Conservation (phyloP, 2,797 vertebrate species). For the Pangasius djambal region DNA sequence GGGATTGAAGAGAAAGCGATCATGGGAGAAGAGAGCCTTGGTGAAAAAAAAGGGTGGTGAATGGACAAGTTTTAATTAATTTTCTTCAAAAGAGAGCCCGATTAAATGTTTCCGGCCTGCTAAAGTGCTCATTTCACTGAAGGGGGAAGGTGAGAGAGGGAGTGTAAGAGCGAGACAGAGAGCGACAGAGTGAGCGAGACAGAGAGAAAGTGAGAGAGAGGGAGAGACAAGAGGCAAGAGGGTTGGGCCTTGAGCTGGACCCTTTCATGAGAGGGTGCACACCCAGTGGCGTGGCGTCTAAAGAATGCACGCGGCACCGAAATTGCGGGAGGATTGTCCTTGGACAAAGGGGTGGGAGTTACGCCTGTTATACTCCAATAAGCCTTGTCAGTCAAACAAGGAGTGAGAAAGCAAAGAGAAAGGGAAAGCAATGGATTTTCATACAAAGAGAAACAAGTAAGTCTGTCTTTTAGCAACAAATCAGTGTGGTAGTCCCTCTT, state of each 20-base stretch:
- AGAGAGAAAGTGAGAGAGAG: constrained; percentile 66
- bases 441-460: constrained; percentile 99
- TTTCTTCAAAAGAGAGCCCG: constrained; percentile 91
- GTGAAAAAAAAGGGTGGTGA: constrained; percentile 86
- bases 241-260: constrained; percentile 88
- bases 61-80: constrained; percentile 99
- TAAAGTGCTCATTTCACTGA: constrained; percentile 99
- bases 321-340: constrained; percentile 99
- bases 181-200: constrained; percentile 71
- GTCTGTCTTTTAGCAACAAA: constrained; percentile 99
- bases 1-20: constrained; percentile 69
- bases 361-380: constrained; percentile 99
- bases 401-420: constrained; percentile 87
- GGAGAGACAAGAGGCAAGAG: constrained; percentile 82
- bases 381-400: constrained; percentile 99
- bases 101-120: constrained; percentile 99
- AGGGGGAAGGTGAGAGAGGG: constrained; percentile 58
- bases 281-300: constrained; percentile 92
- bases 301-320: constrained; percentile 96
- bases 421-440: constrained; percentile 94
- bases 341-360: constrained; percentile 94
- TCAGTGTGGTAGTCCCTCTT: constrained; percentile 91
- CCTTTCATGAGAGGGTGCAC: constrained; percentile 93
- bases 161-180: constrained; percentile 70
- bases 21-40: constrained; percentile 65